phyloP scores from a whole-genome alignment of 2,888 invertebrate species.

The Ephialtes manifestator region DNA sequence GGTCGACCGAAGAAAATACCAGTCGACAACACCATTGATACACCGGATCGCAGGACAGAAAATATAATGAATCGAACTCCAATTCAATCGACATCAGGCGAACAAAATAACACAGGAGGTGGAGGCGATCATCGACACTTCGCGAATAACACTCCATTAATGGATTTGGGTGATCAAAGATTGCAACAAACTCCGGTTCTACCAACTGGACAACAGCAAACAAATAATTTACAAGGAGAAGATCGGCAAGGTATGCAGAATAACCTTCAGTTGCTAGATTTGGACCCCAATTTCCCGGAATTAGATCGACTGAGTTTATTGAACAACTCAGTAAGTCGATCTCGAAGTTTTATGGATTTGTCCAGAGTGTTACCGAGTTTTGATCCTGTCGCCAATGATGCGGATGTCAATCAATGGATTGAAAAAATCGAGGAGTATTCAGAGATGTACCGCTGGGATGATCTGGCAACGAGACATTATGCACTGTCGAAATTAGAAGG shows the following conservation, averaged over 20 bases:
- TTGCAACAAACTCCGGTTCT: not conserved
- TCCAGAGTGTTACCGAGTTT: conserved; percentile 55
- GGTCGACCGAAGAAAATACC: no score
- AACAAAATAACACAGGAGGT: not conserved
- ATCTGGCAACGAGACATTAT: conserved; percentile 70
- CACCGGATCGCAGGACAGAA: not conserved
- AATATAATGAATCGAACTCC: not conserved
- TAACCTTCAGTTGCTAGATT: conserved; percentile 6
- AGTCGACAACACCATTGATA: not conserved
- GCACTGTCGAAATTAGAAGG: conserved; percentile 70
- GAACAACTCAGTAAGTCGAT: not conserved
- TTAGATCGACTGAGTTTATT: conserved; percentile 3
- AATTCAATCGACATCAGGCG: not conserved
- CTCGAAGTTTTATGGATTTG: conserved; percentile 22
- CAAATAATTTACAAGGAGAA: not conserved
- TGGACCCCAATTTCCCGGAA: conserved; percentile 6
- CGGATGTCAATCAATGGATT: conserved; percentile 67
- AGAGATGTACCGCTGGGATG: conserved; percentile 71
- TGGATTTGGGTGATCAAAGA: not conserved
- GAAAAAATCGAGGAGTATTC: conserved; percentile 71
- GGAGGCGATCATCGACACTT: not conserved
- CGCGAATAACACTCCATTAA: not conserved
- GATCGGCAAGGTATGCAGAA: not conserved
- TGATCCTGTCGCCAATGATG: conserved; percentile 60
- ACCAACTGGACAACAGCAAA: not conserved